Conservation (phyloP, 2,113 vertebrate species). For the Amphiprion ocellaris region DNA sequence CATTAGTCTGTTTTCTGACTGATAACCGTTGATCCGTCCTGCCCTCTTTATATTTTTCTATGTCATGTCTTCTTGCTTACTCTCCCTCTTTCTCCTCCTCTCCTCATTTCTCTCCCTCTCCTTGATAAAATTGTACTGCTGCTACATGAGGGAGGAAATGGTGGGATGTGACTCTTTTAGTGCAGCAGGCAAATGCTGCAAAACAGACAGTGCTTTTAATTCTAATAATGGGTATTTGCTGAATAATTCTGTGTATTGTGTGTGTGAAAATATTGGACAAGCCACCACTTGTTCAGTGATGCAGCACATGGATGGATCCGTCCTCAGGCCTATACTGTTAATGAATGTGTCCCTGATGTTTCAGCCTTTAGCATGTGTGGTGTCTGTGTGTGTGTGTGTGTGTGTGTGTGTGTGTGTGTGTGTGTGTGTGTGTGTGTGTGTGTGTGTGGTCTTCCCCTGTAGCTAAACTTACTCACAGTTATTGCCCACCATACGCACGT, state of each 20-base stretch:
- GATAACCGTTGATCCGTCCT: constrained; percentile 52
- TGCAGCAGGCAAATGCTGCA: not conserved
- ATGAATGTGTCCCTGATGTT: constrained; percentile 7
- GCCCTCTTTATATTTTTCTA: not conserved
- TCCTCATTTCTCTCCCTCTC: not conserved
- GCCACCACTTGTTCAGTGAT: too few species aligned
- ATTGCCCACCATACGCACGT: too few species aligned
- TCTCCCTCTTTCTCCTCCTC: not conserved
- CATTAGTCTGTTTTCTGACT: constrained; percentile 52
- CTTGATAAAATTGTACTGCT: not conserved
- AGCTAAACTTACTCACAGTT: too few species aligned
- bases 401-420: too few species aligned
- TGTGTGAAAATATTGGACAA: not conserved
- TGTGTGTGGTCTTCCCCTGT: too few species aligned
- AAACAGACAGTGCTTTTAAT: not conserved
- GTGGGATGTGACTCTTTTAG: not conserved
- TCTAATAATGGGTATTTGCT: not conserved
- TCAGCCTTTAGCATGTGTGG: too few species aligned
- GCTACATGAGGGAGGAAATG: constrained; percentile 1
- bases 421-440: too few species aligned
- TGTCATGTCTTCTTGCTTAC: constrained; percentile 18
- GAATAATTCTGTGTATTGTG: not conserved
- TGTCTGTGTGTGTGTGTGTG: too few species aligned
- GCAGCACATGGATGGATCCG: too few species aligned
- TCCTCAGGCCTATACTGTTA: constrained; percentile 2